Evolutionary conservation across 2,797 vertebrate species (phyloP).

Genomic region (Acanthornis magna): DNA sequence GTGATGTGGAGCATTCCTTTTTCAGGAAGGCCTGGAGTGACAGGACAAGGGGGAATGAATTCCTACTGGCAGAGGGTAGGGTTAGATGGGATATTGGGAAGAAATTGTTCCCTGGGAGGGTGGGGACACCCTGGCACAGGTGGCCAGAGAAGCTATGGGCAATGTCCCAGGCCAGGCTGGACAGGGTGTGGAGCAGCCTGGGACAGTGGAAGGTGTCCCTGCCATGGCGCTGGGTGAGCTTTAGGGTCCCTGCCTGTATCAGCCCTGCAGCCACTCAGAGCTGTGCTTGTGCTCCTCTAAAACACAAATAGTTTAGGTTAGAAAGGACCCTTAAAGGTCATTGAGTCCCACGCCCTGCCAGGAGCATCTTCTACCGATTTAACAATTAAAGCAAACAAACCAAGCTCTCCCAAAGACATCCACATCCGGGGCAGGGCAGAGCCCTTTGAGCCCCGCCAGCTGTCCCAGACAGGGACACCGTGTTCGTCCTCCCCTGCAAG

Average conservation of each 20-base stretch:
- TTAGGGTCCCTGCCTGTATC: not conserved
- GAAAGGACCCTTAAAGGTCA: not conserved
- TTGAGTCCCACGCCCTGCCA: not conserved
- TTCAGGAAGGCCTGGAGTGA: not conserved
- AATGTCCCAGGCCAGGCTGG: not conserved
- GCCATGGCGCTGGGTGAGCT: not conserved
- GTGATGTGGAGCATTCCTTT: accelerated
- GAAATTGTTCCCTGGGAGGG: not conserved
- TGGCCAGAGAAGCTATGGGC: not conserved
- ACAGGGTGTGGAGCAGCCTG: not conserved
- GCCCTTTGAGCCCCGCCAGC: not conserved
- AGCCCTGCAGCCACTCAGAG: not conserved
- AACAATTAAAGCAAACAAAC: not conserved
- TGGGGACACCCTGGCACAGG: not conserved
- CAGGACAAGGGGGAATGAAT: not conserved
- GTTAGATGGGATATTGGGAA: not conserved
- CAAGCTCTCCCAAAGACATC: not conserved
- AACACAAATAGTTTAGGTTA: not conserved
- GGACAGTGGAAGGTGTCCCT: not conserved
- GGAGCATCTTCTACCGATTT: not conserved
- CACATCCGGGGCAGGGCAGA: not conserved
- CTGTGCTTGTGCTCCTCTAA: not conserved
- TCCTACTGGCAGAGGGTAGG: not conserved
- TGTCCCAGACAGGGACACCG: not conserved
- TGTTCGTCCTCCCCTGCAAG: not conserved